Base-by-base conservation (phyloP, 64 coral and sea anemone species). In the Astreopora myriophthalma region DNA sequence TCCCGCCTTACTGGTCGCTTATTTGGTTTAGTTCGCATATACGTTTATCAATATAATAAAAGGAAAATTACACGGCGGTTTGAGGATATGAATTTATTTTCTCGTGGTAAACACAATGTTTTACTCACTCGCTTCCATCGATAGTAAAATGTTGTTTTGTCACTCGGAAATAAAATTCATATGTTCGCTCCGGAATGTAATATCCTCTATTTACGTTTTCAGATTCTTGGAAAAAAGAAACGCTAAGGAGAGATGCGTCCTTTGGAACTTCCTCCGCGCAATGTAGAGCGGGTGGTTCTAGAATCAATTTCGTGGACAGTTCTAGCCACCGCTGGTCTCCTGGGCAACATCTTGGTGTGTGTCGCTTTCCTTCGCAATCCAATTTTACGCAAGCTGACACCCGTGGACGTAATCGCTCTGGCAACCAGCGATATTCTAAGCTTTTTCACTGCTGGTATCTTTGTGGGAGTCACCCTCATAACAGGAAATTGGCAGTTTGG, bases 361-460 rank as follows among this genome's bases (percentile, higher is more conserved):
- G 28, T 31, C 16, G 75, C 75, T 12, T 79, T 79, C 2, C 11
- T 30, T 29, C 75, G 75, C 42, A 79, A 57, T 79, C 75, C 46
- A 52, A 1, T 57, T 11, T 55, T 79, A 55, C 44, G 75, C n/a
- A 79, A 17, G 27, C 13, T 55, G 13, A 79, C 75, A 31, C 75
- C 75, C 2, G 16, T 79, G 22, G 31, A 51, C 25, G 17, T 55
- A 23, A 33, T 32, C 17, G 75, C 75, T 14, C 48, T 79, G 26
- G 75, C 75, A 23, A 79, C 52, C 42, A 79, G 44, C 25, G 75
- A 79, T 42, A 79, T 79, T 52, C 75, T 79, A 7, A 52, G 48
- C 46, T 79, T 52, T 19, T 6, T 52, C 25, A 79, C 46, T 40
- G 52, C 48, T 32, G 75, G 44, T 25, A 17, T 55, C 10, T 79